Conservation (phyloP, 2,888 invertebrate species). For the Lithophane leautieri region DNA sequence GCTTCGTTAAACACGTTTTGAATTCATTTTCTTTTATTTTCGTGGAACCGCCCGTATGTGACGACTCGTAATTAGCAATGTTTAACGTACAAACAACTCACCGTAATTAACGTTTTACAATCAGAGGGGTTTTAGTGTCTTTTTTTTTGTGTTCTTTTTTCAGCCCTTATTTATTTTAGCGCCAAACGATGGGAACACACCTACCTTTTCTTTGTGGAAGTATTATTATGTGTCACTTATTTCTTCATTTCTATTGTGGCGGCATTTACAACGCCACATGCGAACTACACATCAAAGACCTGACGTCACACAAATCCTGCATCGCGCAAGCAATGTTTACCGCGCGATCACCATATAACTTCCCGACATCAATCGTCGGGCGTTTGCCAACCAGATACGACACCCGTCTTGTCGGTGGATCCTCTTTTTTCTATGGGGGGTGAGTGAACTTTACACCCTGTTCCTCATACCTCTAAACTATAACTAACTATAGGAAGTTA, state of each 20-base stretch:
- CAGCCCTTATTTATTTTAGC: constrained; percentile 37
- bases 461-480: too few species aligned
- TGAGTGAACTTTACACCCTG: too few species aligned
- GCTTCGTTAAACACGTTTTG: constrained; percentile 32
- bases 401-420: too few species aligned
- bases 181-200: neutral
- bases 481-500: too few species aligned
- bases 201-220: neutral
- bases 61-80: constrained; percentile 52
- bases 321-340: too few species aligned
- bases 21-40: constrained; percentile 28
- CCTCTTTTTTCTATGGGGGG: too few species aligned
- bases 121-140: constrained; percentile 34
- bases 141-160: constrained; percentile 29
- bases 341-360: too few species aligned
- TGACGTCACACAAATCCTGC: too few species aligned
- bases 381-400: too few species aligned
- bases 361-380: too few species aligned
- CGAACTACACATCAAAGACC: too few species aligned
- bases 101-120: constrained; percentile 60
- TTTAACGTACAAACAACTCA: constrained; percentile 53
- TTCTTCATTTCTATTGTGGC: neutral
- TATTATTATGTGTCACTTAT: neutral
- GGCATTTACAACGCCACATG: too few species aligned
- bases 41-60: constrained; percentile 33